These are phyloP conservation scores for Adelphocoris suturalis DNA, from an alignment of 2,888 invertebrate genomes.

Conservation along the genomic window DNA sequence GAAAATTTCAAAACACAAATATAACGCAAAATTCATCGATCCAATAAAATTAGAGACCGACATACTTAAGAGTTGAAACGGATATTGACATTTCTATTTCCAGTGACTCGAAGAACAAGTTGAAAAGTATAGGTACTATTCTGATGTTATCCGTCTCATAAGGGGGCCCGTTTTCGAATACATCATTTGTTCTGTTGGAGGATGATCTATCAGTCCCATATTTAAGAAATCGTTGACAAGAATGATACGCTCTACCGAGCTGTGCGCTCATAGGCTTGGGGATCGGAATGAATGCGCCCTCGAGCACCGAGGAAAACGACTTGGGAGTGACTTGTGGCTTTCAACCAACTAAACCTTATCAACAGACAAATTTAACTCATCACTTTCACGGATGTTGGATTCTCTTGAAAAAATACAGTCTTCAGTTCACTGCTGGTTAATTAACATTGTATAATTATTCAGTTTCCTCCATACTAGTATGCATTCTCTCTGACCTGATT, in stretches of 20 bases:
- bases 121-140: too few species aligned
- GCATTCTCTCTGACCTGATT: background rate
- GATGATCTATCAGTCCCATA: background rate
- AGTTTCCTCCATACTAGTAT: background rate
- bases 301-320: background rate
- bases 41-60: too few species aligned
- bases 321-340: background rate
- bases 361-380: conserved; percentile 2
- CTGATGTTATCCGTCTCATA: too few species aligned
- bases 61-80: too few species aligned
- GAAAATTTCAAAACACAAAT: too few species aligned
- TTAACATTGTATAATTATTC: background rate
- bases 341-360: background rate
- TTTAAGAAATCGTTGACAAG: background rate
- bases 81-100: too few species aligned
- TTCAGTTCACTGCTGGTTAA: background rate
- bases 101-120: too few species aligned
- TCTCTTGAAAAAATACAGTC: background rate
- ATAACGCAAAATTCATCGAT: too few species aligned
- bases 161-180: background rate
- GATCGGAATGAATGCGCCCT: background rate
- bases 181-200: conserved; percentile 25
- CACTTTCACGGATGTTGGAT: conserved; percentile 6
- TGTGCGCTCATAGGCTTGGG: background rate
- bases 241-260: background rate